Evolutionary conservation across 2,113 vertebrate species (phyloP), one percentile per base, ranked within the genome.

Genomic region (Anoura caudifer): DNA sequence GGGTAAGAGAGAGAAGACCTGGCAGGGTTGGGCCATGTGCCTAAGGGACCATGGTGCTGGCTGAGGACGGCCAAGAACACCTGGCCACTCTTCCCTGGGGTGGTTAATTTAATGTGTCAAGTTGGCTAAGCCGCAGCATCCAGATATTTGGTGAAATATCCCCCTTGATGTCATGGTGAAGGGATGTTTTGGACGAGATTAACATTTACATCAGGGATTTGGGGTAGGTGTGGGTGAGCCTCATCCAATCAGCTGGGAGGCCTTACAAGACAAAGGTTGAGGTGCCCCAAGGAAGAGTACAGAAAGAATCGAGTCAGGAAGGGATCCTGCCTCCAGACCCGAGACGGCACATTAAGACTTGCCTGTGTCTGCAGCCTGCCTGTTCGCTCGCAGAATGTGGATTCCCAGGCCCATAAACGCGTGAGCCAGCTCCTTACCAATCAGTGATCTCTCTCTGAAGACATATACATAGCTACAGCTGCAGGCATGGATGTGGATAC

Each of bases 281-380:
- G 12, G 33, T 4, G 20, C 16, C 63, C 28, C 2, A 14, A 31
- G 56, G 20, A 61, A 61, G 36, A 31, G 52, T 33, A 56, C 13
- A 38, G 86, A 20, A 87, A 65, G 54, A 26, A 43, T 2, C 14
- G 59, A 63, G 26, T 31, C 10, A 31, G 24, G 59, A 31, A 4
- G 59, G 26, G 24, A 31, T 31, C 13, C 59, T 63, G 59, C 26
- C 45, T 56, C 31, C 5, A 16, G 24, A 22, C 7, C 20, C 13
- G 7, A 26, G 7, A 28, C 5, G 2, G 31, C 9, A 8, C 24
- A 5, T 28, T 1, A 0, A 0, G 33, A 9, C 86, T 43, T 33
- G 63, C 69, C 4, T 14, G 8, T 4, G 22, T 59, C 13, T 38
- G 54, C 20, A 20, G 59, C 4, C 24, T 67, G n/a, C 7, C 31